Base-by-base conservation (phyloP, 2,113 vertebrate species). In the Lathamus discolor region DNA sequence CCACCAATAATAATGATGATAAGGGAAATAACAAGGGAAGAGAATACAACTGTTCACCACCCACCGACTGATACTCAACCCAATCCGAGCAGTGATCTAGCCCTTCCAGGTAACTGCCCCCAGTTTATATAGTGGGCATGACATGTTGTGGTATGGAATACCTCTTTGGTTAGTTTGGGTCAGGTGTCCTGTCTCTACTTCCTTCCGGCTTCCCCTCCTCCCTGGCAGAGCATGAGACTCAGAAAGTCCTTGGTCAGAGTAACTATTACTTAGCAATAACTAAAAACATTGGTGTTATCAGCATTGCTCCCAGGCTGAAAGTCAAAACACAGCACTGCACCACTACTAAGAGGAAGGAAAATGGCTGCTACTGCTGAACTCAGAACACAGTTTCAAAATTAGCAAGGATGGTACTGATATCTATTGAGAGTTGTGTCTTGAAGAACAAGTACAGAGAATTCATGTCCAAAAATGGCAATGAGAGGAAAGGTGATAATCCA, bases 31-130 rank as follows among this genome's bases (percentile, higher is more conserved):
- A 54, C 52, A 54, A 54, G 28, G 17, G 28, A 31, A 54, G 28
- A 54, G 28, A 31, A 31, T 54, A 31, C 28, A 54, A 54, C 29
- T 6, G 10, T 17, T 54, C 10, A 31, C 52, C 52, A 54, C 52
- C 2, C 3, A 1, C 16, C 6, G 6, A 31, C 11, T 4, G 0
- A 54, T 54, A 27, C 24, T 24, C 49, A 54, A 17, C 28, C 52
- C 7, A 1, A 54, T 4, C 28, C 11, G 6, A 31, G 28, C 28
- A 54, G 28, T 3, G 17, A 54, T 11, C 11, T 31, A 54, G 29
- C 52, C 17, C 52, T 54, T 54, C 7, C 10, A 15, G 52, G 52
- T 54, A 54, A 12, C 28, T 54, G 52, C 17, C 28, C 10, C 28
- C 17, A 54, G 19, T 12, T 57, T 57, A 57, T 33, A 57, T 20